Evolutionary conservation across 2,113 vertebrate species (phyloP).

Genomic region (Paratilapia polleni): DNA sequence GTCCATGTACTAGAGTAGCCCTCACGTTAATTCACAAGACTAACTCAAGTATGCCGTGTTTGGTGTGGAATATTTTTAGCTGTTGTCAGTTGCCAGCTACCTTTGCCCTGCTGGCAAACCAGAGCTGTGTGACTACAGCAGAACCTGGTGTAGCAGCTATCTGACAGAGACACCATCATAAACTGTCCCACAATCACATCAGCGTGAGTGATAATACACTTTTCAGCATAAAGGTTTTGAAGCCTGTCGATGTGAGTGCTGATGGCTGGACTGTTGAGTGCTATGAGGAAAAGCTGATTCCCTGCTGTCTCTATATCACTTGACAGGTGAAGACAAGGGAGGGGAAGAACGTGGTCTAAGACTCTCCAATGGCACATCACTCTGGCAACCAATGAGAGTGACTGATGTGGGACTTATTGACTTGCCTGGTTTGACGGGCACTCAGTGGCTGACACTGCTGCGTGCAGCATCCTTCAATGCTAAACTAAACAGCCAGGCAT

Average conservation of each 20-base stretch:
- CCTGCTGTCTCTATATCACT: slow-evolving; percentile 39
- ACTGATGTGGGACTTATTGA: slow-evolving; percentile 83
- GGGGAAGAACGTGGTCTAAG: slow-evolving; percentile 16
- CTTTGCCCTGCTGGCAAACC: background rate
- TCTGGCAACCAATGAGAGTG: slow-evolving; percentile 74
- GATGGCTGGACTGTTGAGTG: slow-evolving; percentile 46
- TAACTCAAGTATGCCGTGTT: background rate
- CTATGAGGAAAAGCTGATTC: slow-evolving; percentile 44
- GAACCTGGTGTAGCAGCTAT: slow-evolving; percentile 4
- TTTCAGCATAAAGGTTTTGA: slow-evolving; percentile 49
- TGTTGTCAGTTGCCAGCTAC: slow-evolving; percentile 3
- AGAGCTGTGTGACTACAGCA: slow-evolving; percentile 21
- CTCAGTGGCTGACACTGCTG: slow-evolving; percentile 79
- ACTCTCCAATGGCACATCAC: slow-evolving; percentile 72
- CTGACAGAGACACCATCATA: slow-evolving; percentile 25
- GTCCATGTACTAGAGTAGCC: background rate
- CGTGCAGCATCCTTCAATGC: slow-evolving; percentile 47
- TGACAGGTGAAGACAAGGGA: slow-evolving; percentile 54
- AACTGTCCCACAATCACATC: slow-evolving; percentile 48
- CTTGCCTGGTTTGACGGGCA: slow-evolving; percentile 79
- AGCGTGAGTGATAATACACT: slow-evolving; percentile 47
- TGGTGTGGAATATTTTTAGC: slow-evolving; percentile 24
- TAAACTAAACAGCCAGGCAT: slow-evolving; percentile 64
- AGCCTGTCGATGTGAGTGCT: slow-evolving; percentile 51
- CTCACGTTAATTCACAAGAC: background rate